phyloP scores from a whole-genome alignment of 2,888 invertebrate species.

The Drosophila kanekoi region DNA sequence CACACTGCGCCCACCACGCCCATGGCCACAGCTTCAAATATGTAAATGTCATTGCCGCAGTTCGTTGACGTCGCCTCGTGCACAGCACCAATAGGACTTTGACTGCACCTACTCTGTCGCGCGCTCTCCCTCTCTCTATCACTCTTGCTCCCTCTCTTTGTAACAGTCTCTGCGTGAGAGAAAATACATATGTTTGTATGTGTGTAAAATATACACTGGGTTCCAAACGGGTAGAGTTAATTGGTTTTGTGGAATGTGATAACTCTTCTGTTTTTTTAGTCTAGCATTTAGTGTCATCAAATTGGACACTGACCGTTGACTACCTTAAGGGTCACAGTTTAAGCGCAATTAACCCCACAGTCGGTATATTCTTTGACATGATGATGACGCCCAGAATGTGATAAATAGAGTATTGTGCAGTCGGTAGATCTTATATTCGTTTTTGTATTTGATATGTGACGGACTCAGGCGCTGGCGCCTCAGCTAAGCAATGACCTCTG shows the following conservation, averaged over 20 bases:
- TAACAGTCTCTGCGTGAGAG: neutral
- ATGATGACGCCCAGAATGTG: neutral
- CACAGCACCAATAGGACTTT: slow-evolving; percentile 40
- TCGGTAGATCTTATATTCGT: neutral
- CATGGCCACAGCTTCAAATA: slow-evolving; percentile 31
- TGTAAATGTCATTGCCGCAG: slow-evolving; percentile 50
- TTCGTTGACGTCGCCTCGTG: slow-evolving; percentile 49
- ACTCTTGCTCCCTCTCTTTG: neutral
- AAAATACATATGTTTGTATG: slow-evolving; percentile 6
- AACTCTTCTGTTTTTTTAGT: too few relatives aligned
- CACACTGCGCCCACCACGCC: slow-evolving; percentile 7
- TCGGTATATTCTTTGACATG: too few relatives aligned
- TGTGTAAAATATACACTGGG: neutral
- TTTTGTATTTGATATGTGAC: slow-evolving; percentile 41
- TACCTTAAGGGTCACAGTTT: too few relatives aligned
- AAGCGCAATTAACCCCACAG: too few relatives aligned
- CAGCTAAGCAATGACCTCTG: slow-evolving; percentile 52
- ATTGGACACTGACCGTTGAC: too few relatives aligned
- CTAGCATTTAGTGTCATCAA: too few relatives aligned
- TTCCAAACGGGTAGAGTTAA: too few relatives aligned
- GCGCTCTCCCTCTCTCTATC: neutral
- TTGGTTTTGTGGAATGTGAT: too few relatives aligned
- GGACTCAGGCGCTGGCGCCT: slow-evolving; percentile 35
- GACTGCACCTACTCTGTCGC: slow-evolving; percentile 8
- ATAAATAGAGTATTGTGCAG: slow-evolving; percentile 9